Conservation (phyloP, 2,797 vertebrate species). For the Trematomus bernacchii region DNA sequence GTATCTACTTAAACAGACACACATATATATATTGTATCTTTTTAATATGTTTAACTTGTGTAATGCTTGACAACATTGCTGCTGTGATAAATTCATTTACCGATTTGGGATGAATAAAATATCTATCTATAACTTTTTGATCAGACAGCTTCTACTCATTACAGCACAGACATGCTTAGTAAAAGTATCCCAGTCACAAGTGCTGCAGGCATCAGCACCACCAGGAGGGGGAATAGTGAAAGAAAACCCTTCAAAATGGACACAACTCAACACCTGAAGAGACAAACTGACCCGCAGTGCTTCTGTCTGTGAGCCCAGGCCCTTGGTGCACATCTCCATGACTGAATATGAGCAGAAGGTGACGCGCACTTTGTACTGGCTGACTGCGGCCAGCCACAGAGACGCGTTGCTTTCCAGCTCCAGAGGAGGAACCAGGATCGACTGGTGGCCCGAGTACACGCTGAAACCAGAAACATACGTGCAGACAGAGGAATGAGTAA, state of each 20-base stretch:
- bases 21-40: too few relatives aligned
- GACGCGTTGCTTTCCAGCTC: slow-evolving; percentile 96
- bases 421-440: slow-evolving; percentile 94
- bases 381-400: slow-evolving; percentile 95
- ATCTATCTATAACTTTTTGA: neutral
- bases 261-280: slow-evolving; percentile 9
- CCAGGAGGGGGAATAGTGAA: slow-evolving; percentile 1
- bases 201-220: slow-evolving; percentile 12
- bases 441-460: slow-evolving; percentile 96
- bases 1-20: too few relatives aligned
- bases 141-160: slow-evolving; percentile 11
- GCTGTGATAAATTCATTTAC: too few relatives aligned
- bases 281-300: slow-evolving; percentile 88
- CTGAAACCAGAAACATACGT: slow-evolving; percentile 77
- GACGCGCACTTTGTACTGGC: slow-evolving; percentile 95
- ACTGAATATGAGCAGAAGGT: slow-evolving; percentile 98
- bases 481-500: slow-evolving; percentile 21
- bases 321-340: slow-evolving; percentile 98
- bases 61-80: too few relatives aligned
- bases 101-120: too few relatives aligned
- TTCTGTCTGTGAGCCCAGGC: slow-evolving; percentile 92
- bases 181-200: neutral
- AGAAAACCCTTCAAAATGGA: neutral
- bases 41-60: too few relatives aligned
- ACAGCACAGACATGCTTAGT: slow-evolving; percentile 16